A percentile compares a stretch with the other conserved stretches of the same genome.
These are phyloP conservation scores for Apogon talboti DNA, from an alignment of 2,797 vertebrate genomes.

Conservation along the genomic window DNA sequence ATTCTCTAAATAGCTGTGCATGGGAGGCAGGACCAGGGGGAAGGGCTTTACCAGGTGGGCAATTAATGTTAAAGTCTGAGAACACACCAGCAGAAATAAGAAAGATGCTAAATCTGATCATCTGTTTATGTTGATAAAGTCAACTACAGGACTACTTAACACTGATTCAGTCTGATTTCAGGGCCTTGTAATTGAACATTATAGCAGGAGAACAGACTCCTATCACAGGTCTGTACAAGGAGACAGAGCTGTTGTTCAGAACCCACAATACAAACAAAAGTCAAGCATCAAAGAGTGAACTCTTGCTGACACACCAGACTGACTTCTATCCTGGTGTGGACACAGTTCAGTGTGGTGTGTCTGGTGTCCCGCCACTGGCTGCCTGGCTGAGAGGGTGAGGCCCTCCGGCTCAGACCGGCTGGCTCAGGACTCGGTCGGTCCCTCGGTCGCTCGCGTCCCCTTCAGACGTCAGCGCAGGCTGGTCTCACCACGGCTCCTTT, in stretches of 20 bases:
- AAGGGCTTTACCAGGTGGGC: slow-evolving; percentile 55
- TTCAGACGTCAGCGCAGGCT: slow-evolving; percentile 84
- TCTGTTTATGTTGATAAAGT: slow-evolving; percentile 3
- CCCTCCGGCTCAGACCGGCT: slow-evolving; percentile 68
- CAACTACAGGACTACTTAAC: slow-evolving; percentile 4
- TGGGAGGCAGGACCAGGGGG: neutral
- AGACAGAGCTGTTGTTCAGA: slow-evolving; percentile 4
- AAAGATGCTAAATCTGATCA: slow-evolving; percentile 27
- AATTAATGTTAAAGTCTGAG: slow-evolving; percentile 60
- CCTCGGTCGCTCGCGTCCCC: slow-evolving; percentile 59
- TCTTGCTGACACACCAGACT: slow-evolving; percentile 66
- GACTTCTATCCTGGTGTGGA: slow-evolving; percentile 47
- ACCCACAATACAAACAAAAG: slow-evolving; percentile 29
- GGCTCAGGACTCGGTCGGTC: slow-evolving; percentile 49
- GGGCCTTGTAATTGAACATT: too few relatives aligned
- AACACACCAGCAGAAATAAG: slow-evolving; percentile 17
- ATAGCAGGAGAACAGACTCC: neutral
- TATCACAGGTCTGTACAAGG: neutral
- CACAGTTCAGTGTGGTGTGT: slow-evolving; percentile 62
- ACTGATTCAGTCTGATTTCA: neutral
- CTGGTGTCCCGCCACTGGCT: slow-evolving; percentile 72
- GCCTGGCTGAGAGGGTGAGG: slow-evolving; percentile 71
- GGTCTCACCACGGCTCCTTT: slow-evolving; percentile 81
- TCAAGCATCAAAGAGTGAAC: slow-evolving; percentile 51
- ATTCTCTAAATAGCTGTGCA: slow-evolving; percentile 44